Percentiles rank a stretch among this genome's conserved stretches.
phyloP scores from a whole-genome alignment of 2,113 vertebrate species.

The Pollimyrus isidori region DNA sequence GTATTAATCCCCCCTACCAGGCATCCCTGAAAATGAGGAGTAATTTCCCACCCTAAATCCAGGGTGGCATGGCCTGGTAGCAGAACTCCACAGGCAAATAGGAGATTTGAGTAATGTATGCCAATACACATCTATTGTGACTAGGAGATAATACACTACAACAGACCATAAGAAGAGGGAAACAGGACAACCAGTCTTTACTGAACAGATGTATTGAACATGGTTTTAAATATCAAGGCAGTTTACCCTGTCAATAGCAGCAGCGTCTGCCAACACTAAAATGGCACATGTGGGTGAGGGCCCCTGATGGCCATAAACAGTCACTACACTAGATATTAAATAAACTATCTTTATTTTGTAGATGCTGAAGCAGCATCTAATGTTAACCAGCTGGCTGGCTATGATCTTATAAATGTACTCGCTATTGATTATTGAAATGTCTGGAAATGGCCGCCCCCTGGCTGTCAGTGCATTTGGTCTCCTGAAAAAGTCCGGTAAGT shows the following conservation, averaged over 20 bases:
- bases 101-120: background rate
- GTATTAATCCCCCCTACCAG: background rate
- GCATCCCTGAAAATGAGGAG: background rate
- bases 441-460: background rate
- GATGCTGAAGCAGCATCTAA: background rate
- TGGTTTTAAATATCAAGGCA: background rate
- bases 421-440: background rate
- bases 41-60: background rate
- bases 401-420: background rate
- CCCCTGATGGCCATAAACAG: background rate
- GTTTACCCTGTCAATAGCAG: background rate
- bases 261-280: background rate
- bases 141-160: background rate
- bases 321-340: background rate
- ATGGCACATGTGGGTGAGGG: background rate
- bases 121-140: background rate
- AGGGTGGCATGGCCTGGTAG: background rate
- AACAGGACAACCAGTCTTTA: background rate
- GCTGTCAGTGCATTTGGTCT: background rate
- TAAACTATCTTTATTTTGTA: background rate
- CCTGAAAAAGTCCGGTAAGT: background rate
- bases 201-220: background rate
- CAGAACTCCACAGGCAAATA: background rate
- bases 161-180: background rate
- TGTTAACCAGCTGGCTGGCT: background rate